Base-by-base conservation (phyloP, 2,797 vertebrate species). In the Zenarchopterus dispar region DNA sequence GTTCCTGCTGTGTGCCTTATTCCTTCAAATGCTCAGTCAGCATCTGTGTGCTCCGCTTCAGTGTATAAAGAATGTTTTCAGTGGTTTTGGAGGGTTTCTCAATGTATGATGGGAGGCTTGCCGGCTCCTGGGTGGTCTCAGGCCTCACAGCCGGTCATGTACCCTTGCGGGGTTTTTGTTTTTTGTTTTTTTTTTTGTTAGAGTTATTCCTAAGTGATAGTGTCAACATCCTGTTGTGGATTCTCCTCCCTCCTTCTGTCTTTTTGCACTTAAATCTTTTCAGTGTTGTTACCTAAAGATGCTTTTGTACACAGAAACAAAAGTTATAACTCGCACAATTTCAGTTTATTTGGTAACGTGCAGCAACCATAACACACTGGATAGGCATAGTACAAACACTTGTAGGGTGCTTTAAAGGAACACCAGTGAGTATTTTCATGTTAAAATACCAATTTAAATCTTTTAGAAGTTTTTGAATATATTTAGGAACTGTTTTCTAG, bases 131-230 rank as follows among this genome's bases (percentile, higher is more conserved):
- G 93, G 93, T 92, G 89, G 94, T 93, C 84, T 78, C 22, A 8
- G 77, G 78, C 45, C 73, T 80, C 50, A 49, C 54, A 61, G 56
- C 65, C 57, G 49, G 76, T 85, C 88, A 86, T 69, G 53, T 84
- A 81, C 77, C 80, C 83, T 63, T 33, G 63, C 57, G n/a, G 66
- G 75, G 68, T 39, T 2, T 39, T 87, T 79, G 68, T 39, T 2
- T 39, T 87, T 79, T 91, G 90, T 91, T 81, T 88, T 84, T 77
- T 91, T 90, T 89, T 78, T 85, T 86, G 76, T 81, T 64, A 76
- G 71, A 59, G 31, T 70, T 65, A 73, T 62, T 81, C 78, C 69
- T 84, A 80, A 74, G 84, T 75, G 81, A 84, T 79, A 74, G 70
- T 80, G 78, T 88, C 84, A 87, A 89, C 87, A 84, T 92, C 88